Conservation (phyloP, 2,113 vertebrate genomes). For the Polyodon spathula region DNA sequence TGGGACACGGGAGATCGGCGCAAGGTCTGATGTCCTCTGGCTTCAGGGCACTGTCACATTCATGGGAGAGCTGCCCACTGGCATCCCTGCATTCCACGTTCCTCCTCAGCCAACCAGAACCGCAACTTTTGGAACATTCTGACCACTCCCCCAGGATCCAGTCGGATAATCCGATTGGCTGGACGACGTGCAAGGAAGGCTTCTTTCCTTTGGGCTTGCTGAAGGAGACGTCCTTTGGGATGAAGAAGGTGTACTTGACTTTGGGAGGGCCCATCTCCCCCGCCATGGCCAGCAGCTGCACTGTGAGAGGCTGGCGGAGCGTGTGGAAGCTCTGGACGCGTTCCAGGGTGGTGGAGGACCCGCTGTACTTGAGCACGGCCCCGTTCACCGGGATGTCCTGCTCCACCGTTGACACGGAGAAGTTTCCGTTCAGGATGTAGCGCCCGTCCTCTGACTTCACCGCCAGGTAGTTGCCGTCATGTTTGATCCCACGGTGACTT, state of each 20-base stretch:
- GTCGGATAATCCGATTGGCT: conserved; percentile 57
- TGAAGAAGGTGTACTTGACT: conserved; percentile 86
- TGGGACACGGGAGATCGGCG: conserved; percentile 69
- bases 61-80: conserved; percentile 57
- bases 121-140: conserved; percentile 79
- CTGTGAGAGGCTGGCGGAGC: conserved; percentile 69
- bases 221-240: conserved; percentile 72
- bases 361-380: conserved; percentile 85
- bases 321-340: conserved; percentile 83
- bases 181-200: conserved; percentile 65
- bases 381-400: conserved; percentile 81
- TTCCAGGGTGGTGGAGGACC: conserved; percentile 83
- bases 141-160: conserved; percentile 90
- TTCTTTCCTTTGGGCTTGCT: conserved; percentile 58
- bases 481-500: conserved; percentile 72
- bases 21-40: conserved; percentile 76
- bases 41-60: conserved; percentile 67
- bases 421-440: conserved; percentile 89
- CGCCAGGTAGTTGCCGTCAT: conserved; percentile 87
- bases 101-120: conserved; percentile 80
- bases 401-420: conserved; percentile 79
- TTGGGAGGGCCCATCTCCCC: conserved; percentile 64
- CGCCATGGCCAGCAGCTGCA: conserved; percentile 75
- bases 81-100: conserved; percentile 72
- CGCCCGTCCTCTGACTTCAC: conserved; percentile 62